A percentile compares a stretch with the other conserved stretches of the same genome.
phyloP scores from a whole-genome alignment of 2,888 invertebrate species.

The Chironomus tentans region DNA sequence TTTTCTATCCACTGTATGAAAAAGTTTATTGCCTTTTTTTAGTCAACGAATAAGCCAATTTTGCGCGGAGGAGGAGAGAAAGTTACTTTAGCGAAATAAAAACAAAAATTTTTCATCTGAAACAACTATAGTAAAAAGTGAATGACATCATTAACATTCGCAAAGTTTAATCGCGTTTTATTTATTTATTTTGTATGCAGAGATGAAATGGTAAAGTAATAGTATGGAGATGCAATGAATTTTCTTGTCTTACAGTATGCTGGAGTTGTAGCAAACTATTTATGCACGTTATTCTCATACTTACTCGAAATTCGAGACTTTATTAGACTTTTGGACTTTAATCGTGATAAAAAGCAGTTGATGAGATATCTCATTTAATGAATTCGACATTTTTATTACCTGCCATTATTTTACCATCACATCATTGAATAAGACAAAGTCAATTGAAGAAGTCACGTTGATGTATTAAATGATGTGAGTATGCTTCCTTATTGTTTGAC shows the following conservation, averaged over 20 bases:
- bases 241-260: too few relatives aligned
- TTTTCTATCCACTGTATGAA: background rate
- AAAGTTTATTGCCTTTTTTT: background rate
- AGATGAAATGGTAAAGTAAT: too few relatives aligned
- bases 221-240: too few relatives aligned
- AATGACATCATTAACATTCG: conserved; percentile 15
- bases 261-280: too few relatives aligned
- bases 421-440: background rate
- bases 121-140: background rate
- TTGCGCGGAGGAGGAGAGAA: background rate
- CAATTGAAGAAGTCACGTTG: background rate
- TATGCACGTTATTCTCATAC: too few relatives aligned
- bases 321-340: too few relatives aligned
- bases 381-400: too few relatives aligned
- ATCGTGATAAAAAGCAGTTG: too few relatives aligned
- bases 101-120: background rate
- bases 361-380: too few relatives aligned
- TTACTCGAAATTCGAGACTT: too few relatives aligned
- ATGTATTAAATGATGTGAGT: background rate
- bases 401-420: too few relatives aligned
- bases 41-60: background rate
- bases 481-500: background rate
- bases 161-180: background rate
- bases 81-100: background rate
- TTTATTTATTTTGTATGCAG: background rate